Evolutionary conservation across 2,888 invertebrate genomes (phyloP), one percentile per base, ranked within the genome.

Genomic region (Xanthostigma xanthostigma): DNA sequence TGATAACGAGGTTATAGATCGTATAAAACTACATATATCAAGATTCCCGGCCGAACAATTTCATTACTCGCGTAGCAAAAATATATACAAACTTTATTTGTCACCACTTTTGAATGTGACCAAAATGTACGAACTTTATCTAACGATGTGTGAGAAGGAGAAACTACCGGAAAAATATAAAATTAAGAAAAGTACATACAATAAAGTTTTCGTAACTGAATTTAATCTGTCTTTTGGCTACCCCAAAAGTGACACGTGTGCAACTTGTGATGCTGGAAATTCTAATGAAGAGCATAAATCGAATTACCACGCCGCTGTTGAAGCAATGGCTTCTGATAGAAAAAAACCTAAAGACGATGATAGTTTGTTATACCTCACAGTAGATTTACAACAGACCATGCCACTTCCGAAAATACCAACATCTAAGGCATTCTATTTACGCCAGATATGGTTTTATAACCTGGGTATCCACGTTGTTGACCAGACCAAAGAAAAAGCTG

Each of bases 181-280:
- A 46, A 49, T 55, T 44, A 57, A 55, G 49, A 52, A 54, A 47
- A 42, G 48, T 43, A 50, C 55, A 35, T 54, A 57, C 45, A 49
- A 51, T 50, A 55, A 55, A 51, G 43, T 57, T 17, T 55, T 58
- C 49, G 53, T 52, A 13, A 57, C 56, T 40, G 50, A 57, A 55
- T 57, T 57, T 53, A 57, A 58, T 50, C 49, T 54, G 17, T 56
- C 53, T 48, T 58, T 59, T 56, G 55, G 55, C 43, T 43, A 53
- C 42, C 53, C 55, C 41, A 54, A 51, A 50, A 54, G 54, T 52
- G 55, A 55, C 45, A 57, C 56, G 11, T 55, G 54, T 46, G 48
- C 45, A 41, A 54, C 49, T 34, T 56, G 53, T 43, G 55, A 55
- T 49, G 45, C 50, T 34, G 51, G 51, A 13, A 45, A 54, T 41